Evolutionary conservation across 2,888 invertebrate genomes (phyloP), one percentile per base, ranked within the genome.

Genomic region (Papilio demoleus): DNA sequence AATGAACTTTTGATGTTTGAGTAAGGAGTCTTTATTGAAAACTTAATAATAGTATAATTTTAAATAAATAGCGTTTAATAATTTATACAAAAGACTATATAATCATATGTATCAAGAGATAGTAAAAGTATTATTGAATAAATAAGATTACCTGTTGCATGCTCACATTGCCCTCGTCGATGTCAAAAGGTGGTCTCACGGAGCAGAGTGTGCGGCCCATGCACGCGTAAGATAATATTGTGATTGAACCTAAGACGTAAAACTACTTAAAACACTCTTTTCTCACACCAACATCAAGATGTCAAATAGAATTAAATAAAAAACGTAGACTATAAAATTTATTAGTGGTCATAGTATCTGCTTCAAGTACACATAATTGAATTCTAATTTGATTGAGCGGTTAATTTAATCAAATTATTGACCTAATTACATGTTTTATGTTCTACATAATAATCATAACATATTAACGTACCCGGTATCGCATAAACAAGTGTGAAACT

Each of bases 401-500:
- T 9, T 1, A 8, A 3, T 3, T 47, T 47, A 22, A 11, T 47
- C 3, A 0, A 47, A 4, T 47, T 45, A 45, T 19, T 17, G 9
- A 19, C 17, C 19, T 45, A 42, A 17, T 8, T 45, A 45, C 2
- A 17, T 19, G 11, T 19, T 45, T 9, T n/a, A n/a, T n/a, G n/a
- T n/a, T n/a, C n/a, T n/a, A n/a, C n/a, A n/a, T n/a, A n/a, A 31
- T 31, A 31, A 31, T 31, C 6, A 4, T 31, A 31, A 31, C 3
- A 31, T 24, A 17, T 17, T 42, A 9, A 77, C 89, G 88, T 73
- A 95, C 96, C 96, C 12, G 96, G 96, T 73, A 96, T 93, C 0
- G 95, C 95, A 79, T 96, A 96, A 42, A 96, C 95, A 68, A 96
- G 88, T 0, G 95, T 92, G 78, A 96, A 96, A 80, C 95, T 95